phyloP scores from a whole-genome alignment of 2,888 invertebrate species.

The Teinopalpus imperialis region DNA sequence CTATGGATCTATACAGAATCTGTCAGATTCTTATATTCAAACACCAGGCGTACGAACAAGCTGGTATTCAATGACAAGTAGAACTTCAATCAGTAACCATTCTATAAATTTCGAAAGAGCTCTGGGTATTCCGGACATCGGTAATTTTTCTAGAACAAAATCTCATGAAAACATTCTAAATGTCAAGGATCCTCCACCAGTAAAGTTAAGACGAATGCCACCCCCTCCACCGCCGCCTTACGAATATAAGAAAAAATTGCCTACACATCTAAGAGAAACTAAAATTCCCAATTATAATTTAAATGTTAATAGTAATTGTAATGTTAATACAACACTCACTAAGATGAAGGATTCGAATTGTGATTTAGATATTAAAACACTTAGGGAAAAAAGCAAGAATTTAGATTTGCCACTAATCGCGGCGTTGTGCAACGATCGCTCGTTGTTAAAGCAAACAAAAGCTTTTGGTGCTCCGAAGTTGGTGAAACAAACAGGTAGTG shows the following conservation, averaged over 20 bases:
- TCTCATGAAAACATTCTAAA: constrained; percentile 92
- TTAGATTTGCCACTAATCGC: constrained; percentile 95
- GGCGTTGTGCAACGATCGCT: constrained; percentile 95
- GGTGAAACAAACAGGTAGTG: constrained; percentile 61
- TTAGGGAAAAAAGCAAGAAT: constrained; percentile 94
- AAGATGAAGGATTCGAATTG: constrained; percentile 71
- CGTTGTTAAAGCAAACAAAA: constrained; percentile 93
- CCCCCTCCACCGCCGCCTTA: constrained; percentile 80
- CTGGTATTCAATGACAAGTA: constrained; percentile 83
- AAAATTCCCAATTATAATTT: constrained; percentile 45
- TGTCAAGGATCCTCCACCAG: constrained; percentile 72
- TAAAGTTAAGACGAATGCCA: constrained; percentile 79
- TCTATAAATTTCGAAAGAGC: constrained; percentile 86
- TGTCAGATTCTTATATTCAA: constrained; percentile 88
- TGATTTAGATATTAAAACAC: constrained; percentile 88
- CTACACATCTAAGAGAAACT: constrained; percentile 75
- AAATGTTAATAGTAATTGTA: constrained; percentile 47
- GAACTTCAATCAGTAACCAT: constrained; percentile 83
- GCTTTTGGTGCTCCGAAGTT: constrained; percentile 90
- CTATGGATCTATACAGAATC: constrained; percentile 91
- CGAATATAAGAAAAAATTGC: constrained; percentile 75
- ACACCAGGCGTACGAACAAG: constrained; percentile 80
- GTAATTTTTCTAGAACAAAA: constrained; percentile 85
- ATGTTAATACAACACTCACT: constrained; percentile 53
- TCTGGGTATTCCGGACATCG: constrained; percentile 74